These are phyloP conservation scores for Cynopterus brachyotis DNA, from an alignment of 2,113 vertebrate genomes.

Conservation along the genomic window DNA sequence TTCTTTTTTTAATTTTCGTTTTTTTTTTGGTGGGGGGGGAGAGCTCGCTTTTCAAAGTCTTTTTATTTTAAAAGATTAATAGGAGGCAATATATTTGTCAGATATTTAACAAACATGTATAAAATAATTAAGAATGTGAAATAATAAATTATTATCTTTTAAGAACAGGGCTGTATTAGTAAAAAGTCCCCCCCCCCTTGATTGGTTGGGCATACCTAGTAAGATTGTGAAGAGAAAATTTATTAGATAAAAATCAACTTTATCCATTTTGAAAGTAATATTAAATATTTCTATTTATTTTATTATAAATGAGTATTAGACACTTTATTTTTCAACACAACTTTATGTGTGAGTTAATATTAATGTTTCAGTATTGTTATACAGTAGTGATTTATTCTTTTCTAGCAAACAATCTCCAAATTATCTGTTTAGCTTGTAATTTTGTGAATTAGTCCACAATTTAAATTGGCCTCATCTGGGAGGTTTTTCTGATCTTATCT, in stretches of 20 bases:
- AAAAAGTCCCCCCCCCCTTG: not conserved
- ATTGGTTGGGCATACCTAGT: not conserved
- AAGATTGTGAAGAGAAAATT: not conserved
- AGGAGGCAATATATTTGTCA: not conserved
- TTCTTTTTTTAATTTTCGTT: not conserved
- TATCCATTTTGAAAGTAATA: not conserved
- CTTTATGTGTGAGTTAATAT: not conserved
- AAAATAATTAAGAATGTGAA: not conserved
- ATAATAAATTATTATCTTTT: not conserved
- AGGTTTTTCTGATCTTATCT: not conserved
- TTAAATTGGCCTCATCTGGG: not conserved
- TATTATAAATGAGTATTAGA: not conserved
- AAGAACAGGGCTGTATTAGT: not conserved
- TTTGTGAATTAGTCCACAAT: not conserved
- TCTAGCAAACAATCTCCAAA: not conserved
- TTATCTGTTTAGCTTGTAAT: not conserved
- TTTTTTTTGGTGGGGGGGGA: too few relatives aligned
- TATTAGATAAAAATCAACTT: not conserved
- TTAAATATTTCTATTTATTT: not conserved
- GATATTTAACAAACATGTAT: not conserved
- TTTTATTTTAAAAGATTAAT: conserved; percentile 22
- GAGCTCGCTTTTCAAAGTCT: not conserved
- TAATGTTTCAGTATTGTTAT: not conserved
- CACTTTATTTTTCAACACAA: not conserved
- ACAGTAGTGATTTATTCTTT: not conserved